Conservation (phyloP, 2,113 vertebrate species). For the Potamarius usumacintae region DNA sequence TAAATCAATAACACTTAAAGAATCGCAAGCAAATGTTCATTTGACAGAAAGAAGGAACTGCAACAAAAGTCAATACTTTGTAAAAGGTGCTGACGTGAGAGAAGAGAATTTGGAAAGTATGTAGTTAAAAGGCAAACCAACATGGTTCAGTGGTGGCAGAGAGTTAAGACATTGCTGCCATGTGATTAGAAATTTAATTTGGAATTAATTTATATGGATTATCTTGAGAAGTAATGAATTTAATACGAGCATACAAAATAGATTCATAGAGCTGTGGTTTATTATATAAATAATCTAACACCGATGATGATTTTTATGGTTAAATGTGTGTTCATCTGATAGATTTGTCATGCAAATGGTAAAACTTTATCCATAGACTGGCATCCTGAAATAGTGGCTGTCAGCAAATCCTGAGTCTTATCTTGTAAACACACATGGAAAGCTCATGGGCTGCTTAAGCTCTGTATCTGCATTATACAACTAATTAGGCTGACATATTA, state of each 20-base stretch:
- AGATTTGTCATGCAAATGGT: slow-evolving; percentile 17
- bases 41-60: background rate
- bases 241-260: background rate
- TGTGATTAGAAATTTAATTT: slow-evolving; percentile 1
- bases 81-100: background rate
- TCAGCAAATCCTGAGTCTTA: slow-evolving; percentile 8
- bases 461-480: slow-evolving; percentile 45
- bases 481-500: slow-evolving; percentile 52
- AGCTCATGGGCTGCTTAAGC: slow-evolving; percentile 14
- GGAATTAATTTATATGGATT: slow-evolving; percentile 15
- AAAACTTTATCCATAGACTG: background rate
- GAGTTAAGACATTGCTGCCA: slow-evolving; percentile 1
- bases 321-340: slow-evolving; percentile 27
- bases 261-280: background rate
- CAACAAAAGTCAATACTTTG: background rate
- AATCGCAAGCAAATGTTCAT: slow-evolving; percentile 16
- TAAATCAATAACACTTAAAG: background rate
- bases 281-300: slow-evolving; percentile 12
- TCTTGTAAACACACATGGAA: slow-evolving; percentile 39
- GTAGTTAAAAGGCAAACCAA: background rate
- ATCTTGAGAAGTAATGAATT: background rate
- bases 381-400: background rate
- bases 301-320: slow-evolving; percentile 24
- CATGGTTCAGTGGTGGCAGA: background rate
- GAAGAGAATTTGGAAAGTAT: slow-evolving; percentile 20